Evolutionary conservation across 92 coral and sea anemone genomes (phyloP).

Genomic region (Pocillopora meandrina): DNA sequence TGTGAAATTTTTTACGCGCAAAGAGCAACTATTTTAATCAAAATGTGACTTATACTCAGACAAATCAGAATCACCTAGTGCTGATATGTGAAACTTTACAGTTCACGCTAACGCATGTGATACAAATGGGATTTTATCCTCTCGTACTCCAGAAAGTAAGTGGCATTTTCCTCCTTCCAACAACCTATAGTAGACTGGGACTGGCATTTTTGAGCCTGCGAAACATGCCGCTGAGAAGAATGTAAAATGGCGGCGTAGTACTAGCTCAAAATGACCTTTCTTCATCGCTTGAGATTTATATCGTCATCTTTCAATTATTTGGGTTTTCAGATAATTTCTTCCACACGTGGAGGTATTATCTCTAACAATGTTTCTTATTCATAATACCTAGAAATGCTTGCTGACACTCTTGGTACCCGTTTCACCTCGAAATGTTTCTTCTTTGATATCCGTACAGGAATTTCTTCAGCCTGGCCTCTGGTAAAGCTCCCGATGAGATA

Average conservation of each 20-base stretch:
- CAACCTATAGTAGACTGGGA: background rate
- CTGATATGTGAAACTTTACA: too few relatives aligned
- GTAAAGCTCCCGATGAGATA: background rate
- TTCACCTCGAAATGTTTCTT: background rate
- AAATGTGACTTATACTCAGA: too few relatives aligned
- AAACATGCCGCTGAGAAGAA: conserved; percentile 22
- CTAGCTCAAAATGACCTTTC: background rate
- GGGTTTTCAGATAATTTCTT: conserved; percentile 4
- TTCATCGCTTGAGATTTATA: background rate
- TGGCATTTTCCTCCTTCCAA: too few relatives aligned
- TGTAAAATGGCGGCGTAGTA: conserved; percentile 14
- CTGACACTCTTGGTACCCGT: background rate
- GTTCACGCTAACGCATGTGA: too few relatives aligned
- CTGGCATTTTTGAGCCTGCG: background rate
- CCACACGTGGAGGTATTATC: conserved; percentile 5
- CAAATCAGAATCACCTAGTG: too few relatives aligned
- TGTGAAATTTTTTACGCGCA: too few relatives aligned
- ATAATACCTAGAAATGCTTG: background rate
- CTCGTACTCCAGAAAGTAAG: too few relatives aligned
- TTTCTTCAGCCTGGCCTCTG: background rate
- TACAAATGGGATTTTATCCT: too few relatives aligned
- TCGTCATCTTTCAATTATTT: background rate
- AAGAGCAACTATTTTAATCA: too few relatives aligned
- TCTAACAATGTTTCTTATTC: background rate
- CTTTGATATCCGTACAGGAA: background rate